Evolutionary conservation across 2,888 invertebrate genomes (phyloP).

Genomic region (Geophilus truncorum): DNA sequence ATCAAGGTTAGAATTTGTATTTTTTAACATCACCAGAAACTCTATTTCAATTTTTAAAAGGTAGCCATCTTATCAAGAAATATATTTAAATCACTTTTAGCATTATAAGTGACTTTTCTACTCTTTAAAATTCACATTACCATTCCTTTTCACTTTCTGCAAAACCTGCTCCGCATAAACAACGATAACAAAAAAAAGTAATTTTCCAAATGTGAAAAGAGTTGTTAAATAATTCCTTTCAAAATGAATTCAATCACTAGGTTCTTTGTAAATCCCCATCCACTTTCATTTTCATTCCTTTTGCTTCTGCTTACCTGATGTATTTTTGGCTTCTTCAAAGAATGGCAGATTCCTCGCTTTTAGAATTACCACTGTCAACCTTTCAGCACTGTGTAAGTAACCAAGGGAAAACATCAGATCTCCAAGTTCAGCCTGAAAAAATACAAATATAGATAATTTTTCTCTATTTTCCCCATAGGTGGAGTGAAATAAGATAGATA

Average conservation of each 20-base stretch:
- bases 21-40: too few species aligned
- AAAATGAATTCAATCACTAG: background rate
- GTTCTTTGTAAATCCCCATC: background rate
- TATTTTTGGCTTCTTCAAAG: slow-evolving; percentile 50
- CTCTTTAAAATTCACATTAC: too few species aligned
- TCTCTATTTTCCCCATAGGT: too few species aligned
- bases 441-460: too few species aligned
- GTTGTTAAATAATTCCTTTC: background rate
- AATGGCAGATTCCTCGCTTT: slow-evolving; percentile 54
- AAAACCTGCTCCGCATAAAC: background rate
- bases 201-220: background rate
- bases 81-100: too few species aligned
- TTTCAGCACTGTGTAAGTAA: slow-evolving; percentile 56
- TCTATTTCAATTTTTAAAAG: too few species aligned
- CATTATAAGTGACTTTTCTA: too few species aligned
- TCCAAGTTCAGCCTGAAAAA: slow-evolving; percentile 51
- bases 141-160: too few species aligned
- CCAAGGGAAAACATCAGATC: slow-evolving; percentile 57
- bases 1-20: too few species aligned
- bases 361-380: slow-evolving; percentile 58
- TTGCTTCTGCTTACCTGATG: slow-evolving; percentile 44
- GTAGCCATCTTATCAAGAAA: too few species aligned
- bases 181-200: background rate
- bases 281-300: background rate
- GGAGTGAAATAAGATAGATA: too few species aligned